Evolutionary conservation across 2,113 vertebrate genomes (phyloP).

Genomic region (Platichthys flesus): DNA sequence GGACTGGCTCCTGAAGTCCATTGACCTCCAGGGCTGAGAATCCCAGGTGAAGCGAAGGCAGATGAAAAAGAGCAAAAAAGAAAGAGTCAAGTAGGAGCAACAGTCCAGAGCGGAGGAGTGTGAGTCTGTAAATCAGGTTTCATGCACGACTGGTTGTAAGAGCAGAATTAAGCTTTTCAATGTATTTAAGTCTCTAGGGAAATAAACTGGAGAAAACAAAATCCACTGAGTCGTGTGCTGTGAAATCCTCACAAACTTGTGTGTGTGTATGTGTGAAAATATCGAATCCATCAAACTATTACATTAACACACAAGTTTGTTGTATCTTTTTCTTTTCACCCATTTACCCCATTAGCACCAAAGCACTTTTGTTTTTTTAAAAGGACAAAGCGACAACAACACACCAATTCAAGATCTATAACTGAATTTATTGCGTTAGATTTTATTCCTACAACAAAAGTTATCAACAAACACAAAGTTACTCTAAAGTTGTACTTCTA

Average conservation of each 20-base stretch:
- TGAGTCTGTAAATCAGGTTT: conserved; percentile 1
- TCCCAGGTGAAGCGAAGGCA: conserved; percentile 1
- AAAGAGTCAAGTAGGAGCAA: conserved; percentile 6
- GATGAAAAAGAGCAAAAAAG: conserved; percentile 21
- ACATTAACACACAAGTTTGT: not conserved
- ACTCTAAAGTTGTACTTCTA: conserved; percentile 48
- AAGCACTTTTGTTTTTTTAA: not conserved
- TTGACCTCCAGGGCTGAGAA: conserved; percentile 86
- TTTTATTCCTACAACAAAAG: conserved; percentile 61
- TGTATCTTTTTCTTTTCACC: not conserved
- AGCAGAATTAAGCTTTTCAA: not conserved
- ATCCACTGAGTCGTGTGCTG: not conserved
- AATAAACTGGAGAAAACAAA: not conserved
- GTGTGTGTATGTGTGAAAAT: not conserved
- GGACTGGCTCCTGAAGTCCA: conserved; percentile 89
- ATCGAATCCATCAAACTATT: not conserved
- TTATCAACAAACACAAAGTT: conserved; percentile 48
- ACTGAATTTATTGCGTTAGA: conserved; percentile 70
- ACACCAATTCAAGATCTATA: conserved; percentile 58
- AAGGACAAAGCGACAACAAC: conserved; percentile 70
- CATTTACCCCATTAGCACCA: not conserved
- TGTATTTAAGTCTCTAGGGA: too few species aligned
- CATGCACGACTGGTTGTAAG: conserved; percentile 11
- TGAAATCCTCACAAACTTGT: not conserved
- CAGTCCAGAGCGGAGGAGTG: not conserved